A percentile compares a stretch with the other conserved stretches of the same genome.
Conservation (phyloP, 92 coral and sea anemone genomes). For the Palythoa grandiflora region DNA sequence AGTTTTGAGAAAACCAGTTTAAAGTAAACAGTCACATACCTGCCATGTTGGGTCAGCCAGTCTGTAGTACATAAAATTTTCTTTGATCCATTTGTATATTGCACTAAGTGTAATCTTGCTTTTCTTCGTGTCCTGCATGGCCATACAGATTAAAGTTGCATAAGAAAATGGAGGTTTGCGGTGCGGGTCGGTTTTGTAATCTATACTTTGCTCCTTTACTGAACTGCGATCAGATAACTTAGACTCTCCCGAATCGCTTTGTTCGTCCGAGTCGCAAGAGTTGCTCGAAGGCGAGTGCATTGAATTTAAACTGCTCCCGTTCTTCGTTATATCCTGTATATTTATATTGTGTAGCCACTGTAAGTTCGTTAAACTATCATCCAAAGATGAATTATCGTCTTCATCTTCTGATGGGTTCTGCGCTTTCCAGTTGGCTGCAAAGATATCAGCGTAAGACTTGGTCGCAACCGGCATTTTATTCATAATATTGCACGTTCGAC, state of each 20-base stretch:
- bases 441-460: slow-evolving; percentile 93
- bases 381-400: slow-evolving; percentile 74
- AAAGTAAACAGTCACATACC: slow-evolving; percentile 58
- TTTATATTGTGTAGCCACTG: slow-evolving; percentile 95
- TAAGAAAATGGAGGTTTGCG: slow-evolving; percentile 98
- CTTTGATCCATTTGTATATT: slow-evolving; percentile 98
- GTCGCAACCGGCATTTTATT: slow-evolving; percentile 81
- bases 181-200: slow-evolving; percentile 89
- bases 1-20: neutral
- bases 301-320: slow-evolving; percentile 50
- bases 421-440: slow-evolving; percentile 98
- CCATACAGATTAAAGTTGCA: slow-evolving; percentile 98
- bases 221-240: slow-evolving; percentile 70
- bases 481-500: slow-evolving; percentile 64
- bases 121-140: slow-evolving; percentile 98
- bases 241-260: slow-evolving; percentile 81
- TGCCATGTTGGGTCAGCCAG: slow-evolving; percentile 99
- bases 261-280: slow-evolving; percentile 83
- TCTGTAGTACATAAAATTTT: slow-evolving; percentile 92
- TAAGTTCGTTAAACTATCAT: slow-evolving; percentile 93
- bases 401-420: slow-evolving; percentile 81
- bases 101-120: slow-evolving; percentile 96
- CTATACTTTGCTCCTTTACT: slow-evolving; percentile 79
- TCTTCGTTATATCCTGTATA: slow-evolving; percentile 88
- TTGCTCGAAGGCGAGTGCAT: slow-evolving; percentile 69